Evolutionary conservation across 2,113 vertebrate genomes (phyloP), one percentile per base, ranked within the genome.

Genomic region (Dermatemys mawii): DNA sequence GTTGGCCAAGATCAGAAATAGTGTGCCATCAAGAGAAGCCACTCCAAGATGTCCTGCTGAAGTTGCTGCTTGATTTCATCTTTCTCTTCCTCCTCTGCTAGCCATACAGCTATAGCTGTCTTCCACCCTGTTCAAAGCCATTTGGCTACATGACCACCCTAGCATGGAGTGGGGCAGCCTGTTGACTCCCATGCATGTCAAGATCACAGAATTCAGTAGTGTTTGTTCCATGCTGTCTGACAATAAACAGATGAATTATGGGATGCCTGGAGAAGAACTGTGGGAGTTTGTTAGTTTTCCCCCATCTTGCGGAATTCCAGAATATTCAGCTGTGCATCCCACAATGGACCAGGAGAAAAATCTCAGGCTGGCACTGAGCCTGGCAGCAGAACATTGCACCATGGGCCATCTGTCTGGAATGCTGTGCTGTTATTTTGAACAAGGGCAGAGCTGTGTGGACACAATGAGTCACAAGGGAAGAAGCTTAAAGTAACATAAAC

Each of bases 211-310:
- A 63, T 7, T 63, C 29, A 63, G 60, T 17, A 35, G 32, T 3
- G 32, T 63, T 35, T 63, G 32, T 7, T 16, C 60, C 60, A 35
- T 35, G 60, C 13, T 63, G 60, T 32, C 60, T n/a, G 60, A 29
- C 60, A 63, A 13, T 60, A 60, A 60, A 29, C 57, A 29, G 41
- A 91, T 0, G 1, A 93, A 57, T 86, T 50, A 78, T 94, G 81
- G 75, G 5, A 86, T 86, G 84, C 67, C 41, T 50, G 49, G 29
- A 60, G 57, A 95, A 90, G 53, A 53, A 19, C 87, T 22, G 2
- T 91, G 70, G 73, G 84, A 95, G 90, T 89, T 88, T n/a, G 94
- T 93, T 94, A 90, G 21, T 14, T 73, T 73, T 11, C 83, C 35
- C 44, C n/a, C 78, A n/a, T 78, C 70, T 29, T 29, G 32, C 55